A percentile compares a stretch with the other conserved stretches of the same genome.
Evolutionary conservation across 92 coral and sea anemone genomes (phyloP).

Genomic region (Meandrina meandrites): DNA sequence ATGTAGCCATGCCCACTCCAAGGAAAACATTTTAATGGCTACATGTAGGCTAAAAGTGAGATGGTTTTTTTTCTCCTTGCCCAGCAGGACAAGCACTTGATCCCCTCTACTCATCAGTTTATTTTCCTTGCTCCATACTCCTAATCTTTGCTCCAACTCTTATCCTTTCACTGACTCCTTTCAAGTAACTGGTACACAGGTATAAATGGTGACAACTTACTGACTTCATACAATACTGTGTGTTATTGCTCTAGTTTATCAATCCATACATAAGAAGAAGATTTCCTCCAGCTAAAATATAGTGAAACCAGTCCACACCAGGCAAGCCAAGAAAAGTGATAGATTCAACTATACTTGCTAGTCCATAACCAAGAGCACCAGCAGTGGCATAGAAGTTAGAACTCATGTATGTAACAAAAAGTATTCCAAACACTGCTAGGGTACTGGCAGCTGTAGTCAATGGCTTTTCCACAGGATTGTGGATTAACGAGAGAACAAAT

Average conservation of each 20-base stretch:
- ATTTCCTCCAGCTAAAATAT: constrained; percentile 74
- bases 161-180: not conserved
- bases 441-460: constrained; percentile 69
- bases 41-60: too few species aligned
- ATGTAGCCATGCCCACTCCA: too few species aligned
- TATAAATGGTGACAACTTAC: not conserved
- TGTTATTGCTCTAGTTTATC: not conserved
- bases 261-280: constrained; percentile 66
- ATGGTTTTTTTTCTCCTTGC: too few species aligned
- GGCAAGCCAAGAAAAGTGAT: constrained; percentile 70
- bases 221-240: not conserved
- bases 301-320: constrained; percentile 96
- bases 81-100: too few species aligned
- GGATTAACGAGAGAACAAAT: constrained; percentile 55
- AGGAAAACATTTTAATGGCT: too few species aligned
- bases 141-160: not conserved
- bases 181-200: too few species aligned
- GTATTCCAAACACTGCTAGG: constrained; percentile 80
- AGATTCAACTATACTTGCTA: constrained; percentile 70
- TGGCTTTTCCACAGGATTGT: constrained; percentile 60
- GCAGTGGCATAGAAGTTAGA: constrained; percentile 64
- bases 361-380: constrained; percentile 76
- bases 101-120: not conserved
- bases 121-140: too few species aligned
- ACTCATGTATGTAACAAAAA: constrained; percentile 65